Conservation (phyloP, 2,113 vertebrate species). For the Nothoprocta pentlandii region DNA sequence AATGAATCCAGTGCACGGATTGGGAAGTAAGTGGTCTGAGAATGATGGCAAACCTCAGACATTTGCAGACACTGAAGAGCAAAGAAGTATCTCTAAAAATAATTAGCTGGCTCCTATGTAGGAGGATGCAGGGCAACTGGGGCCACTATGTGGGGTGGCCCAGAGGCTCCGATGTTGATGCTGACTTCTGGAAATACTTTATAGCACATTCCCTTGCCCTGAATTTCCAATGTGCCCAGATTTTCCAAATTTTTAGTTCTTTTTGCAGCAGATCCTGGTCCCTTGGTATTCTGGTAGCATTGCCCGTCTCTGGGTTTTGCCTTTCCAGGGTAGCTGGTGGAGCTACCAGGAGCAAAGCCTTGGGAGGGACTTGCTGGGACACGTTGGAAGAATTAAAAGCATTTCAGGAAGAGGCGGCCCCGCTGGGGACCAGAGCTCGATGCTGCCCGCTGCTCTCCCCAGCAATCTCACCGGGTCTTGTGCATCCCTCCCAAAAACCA, state of each 20-base stretch:
- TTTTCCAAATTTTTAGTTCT: too few species aligned
- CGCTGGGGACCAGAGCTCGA: rapidly evolving
- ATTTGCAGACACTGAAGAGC: neutral
- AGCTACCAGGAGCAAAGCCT: neutral
- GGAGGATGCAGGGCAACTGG: neutral
- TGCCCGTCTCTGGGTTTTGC: neutral
- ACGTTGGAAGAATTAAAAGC: neutral
- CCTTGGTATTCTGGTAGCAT: too few species aligned
- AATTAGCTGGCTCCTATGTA: neutral
- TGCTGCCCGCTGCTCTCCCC: neutral
- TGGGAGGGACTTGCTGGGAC: neutral
- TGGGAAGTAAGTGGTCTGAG: slow-evolving; percentile 5
- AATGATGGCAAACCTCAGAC: neutral
- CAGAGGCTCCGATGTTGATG: neutral
- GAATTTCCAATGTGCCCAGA: too few species aligned
- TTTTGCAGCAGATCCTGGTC: too few species aligned
- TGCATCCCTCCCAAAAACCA: neutral
- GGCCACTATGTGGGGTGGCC: neutral
- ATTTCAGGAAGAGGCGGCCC: neutral
- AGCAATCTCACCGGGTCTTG: neutral
- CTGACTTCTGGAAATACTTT: neutral
- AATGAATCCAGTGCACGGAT: neutral
- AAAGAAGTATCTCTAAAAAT: slow-evolving; percentile 12
- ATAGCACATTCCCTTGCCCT: neutral
- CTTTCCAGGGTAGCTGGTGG: neutral